phyloP scores from a whole-genome alignment of 2,797 vertebrate genomes.

The Apogon hyalosoma region DNA sequence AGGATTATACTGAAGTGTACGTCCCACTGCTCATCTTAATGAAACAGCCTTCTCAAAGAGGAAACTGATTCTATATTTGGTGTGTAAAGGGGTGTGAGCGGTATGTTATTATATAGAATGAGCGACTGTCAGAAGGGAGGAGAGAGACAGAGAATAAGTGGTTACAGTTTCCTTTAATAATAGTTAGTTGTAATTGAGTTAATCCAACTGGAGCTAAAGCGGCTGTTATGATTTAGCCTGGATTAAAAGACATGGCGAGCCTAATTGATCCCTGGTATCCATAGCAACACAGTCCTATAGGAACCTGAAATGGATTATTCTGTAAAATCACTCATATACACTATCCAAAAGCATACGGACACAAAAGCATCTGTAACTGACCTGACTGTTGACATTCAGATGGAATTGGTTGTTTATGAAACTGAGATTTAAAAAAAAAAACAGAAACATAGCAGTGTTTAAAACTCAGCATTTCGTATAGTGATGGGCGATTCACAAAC shows the following conservation, averaged over 20 bases:
- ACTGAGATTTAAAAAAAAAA: too few species aligned
- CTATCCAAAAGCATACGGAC: too few species aligned
- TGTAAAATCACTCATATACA: neutral
- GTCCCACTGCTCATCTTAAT: conserved; percentile 68
- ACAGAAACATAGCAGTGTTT: too few species aligned
- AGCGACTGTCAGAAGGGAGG: conserved; percentile 32
- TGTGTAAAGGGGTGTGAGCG: conserved; percentile 31
- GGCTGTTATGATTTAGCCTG: conserved; percentile 81
- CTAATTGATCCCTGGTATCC: conserved; percentile 85
- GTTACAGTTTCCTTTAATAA: conserved; percentile 66
- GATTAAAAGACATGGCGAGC: conserved; percentile 85
- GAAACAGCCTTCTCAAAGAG: conserved; percentile 67
- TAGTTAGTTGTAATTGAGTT: conserved; percentile 72
- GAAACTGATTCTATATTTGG: conserved; percentile 74
- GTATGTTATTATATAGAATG: conserved; percentile 49
- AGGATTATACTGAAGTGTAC: conserved; percentile 69
- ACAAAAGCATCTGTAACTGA: too few species aligned
- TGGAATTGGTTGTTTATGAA: too few species aligned
- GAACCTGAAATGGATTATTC: conserved; percentile 47
- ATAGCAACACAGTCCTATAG: conserved; percentile 83
- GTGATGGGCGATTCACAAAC: too few species aligned
- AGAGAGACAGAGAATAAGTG: conserved; percentile 43
- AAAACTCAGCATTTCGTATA: too few species aligned
- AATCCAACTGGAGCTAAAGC: conserved; percentile 74
- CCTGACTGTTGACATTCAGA: too few species aligned